Percentiles rank a stretch among this genome's conserved stretches.
Conservation (phyloP, 2,888 invertebrate genomes). For the Hirtodrosophila alboralis region DNA sequence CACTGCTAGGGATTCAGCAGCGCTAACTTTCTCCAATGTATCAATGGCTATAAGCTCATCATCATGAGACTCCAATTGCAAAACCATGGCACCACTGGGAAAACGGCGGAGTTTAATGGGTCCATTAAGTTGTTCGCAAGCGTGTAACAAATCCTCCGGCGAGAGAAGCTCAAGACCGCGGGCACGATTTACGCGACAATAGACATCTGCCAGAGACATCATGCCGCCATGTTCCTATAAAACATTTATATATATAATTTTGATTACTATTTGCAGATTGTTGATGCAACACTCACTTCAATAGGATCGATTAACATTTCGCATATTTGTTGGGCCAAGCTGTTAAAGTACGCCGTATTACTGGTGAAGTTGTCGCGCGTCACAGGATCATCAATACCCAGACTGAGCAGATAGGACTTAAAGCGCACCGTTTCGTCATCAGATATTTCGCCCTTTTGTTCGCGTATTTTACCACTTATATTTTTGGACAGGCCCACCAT, state of each 20-base stretch:
- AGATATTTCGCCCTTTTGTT: conserved; percentile 96
- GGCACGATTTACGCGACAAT: conserved; percentile 98
- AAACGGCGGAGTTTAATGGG: conserved; percentile 92
- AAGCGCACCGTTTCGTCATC: conserved; percentile 99
- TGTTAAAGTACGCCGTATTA: conserved; percentile 92
- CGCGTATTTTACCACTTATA: conserved; percentile 96
- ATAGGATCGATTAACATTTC: conserved; percentile 92
- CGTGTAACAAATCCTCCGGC: conserved; percentile 97
- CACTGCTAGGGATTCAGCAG: conserved; percentile 90
- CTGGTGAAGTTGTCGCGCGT: conserved; percentile 95
- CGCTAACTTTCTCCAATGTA: conserved; percentile 87
- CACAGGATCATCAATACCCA: conserved; percentile 99
- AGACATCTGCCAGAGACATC: conserved; percentile 98
- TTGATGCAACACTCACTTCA: conserved; percentile 85
- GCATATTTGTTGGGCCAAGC: conserved; percentile 93
- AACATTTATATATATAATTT: neutral
- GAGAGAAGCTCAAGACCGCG: conserved; percentile 97
- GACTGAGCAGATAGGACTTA: conserved; percentile 97
- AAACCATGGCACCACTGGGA: conserved; percentile 97
- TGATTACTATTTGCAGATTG: neutral
- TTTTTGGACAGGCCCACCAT: conserved; percentile 97
- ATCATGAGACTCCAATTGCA: conserved; percentile 92
- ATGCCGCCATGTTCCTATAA: conserved; percentile 94
- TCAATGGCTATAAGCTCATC: conserved; percentile 89
- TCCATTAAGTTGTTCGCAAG: conserved; percentile 89